These are phyloP conservation scores for Eucriotettix oculatus DNA, from an alignment of 2,888 invertebrate genomes.

Conservation along the genomic window DNA sequence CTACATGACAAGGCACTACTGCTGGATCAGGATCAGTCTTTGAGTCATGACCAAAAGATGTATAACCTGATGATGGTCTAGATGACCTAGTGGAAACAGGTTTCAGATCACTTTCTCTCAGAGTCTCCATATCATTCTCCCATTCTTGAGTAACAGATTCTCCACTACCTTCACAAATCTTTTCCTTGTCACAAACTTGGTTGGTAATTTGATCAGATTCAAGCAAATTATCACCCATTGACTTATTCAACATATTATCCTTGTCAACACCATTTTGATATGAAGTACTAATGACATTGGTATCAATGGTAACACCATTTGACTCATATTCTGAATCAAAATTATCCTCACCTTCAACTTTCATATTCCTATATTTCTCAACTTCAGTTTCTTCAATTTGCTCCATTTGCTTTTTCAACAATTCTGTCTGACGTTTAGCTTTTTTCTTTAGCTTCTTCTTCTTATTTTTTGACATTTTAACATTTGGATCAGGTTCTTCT, in stretches of 20 bases:
- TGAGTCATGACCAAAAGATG: not conserved
- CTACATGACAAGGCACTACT: slow-evolving; percentile 70
- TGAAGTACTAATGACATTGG: slow-evolving; percentile 4
- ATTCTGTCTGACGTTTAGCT: slow-evolving; percentile 78
- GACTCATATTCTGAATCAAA: slow-evolving; percentile 37
- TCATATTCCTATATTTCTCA: slow-evolving; percentile 27
- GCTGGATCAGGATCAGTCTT: slow-evolving; percentile 49
- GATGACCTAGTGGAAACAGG: not conserved
- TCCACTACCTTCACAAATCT: slow-evolving; percentile 17
- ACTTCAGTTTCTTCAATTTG: slow-evolving; percentile 83
- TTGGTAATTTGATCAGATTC: slow-evolving; percentile 16
- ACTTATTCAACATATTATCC: slow-evolving; percentile 2
- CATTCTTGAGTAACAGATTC: slow-evolving; percentile 2
- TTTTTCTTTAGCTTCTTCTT: slow-evolving; percentile 96
- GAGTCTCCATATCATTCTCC: not conserved
- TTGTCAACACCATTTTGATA: slow-evolving; percentile 11
- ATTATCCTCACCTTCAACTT: not conserved
- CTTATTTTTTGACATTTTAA: slow-evolving; percentile 89
- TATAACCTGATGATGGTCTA: not conserved
- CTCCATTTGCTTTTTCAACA: slow-evolving; percentile 85
- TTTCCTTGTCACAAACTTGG: slow-evolving; percentile 18
- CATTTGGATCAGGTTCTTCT: slow-evolving; percentile 55
- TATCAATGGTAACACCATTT: not conserved
- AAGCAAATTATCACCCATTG: slow-evolving; percentile 13
- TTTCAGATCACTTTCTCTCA: not conserved